Evolutionary conservation across 2,888 invertebrate species (phyloP).

Genomic region (Invenusta paracnida): DNA sequence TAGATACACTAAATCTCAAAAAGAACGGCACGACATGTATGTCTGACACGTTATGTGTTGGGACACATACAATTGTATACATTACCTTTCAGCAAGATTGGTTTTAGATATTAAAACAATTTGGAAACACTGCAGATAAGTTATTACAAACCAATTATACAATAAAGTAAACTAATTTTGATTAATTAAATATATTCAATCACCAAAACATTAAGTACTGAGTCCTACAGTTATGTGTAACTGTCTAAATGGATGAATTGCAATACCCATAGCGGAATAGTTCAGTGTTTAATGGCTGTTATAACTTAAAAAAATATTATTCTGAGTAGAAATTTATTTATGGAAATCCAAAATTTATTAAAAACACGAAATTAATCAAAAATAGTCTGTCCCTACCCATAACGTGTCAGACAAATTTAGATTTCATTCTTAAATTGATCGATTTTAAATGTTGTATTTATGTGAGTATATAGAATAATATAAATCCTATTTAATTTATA

Average conservation of each 20-base stretch:
- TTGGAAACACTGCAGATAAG: too few species aligned
- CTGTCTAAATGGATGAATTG: neutral
- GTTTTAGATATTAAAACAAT: too few species aligned
- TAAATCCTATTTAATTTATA: neutral
- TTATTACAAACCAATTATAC: too few species aligned
- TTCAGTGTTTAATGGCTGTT: neutral
- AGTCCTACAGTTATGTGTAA: neutral
- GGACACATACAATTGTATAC: too few species aligned
- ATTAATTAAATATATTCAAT: too few species aligned
- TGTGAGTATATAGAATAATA: neutral
- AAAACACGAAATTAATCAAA: neutral
- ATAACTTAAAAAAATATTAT: neutral
- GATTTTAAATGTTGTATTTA: neutral
- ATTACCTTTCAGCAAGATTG: too few species aligned
- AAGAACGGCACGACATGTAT: neutral
- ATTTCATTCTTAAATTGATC: neutral
- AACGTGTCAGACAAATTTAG: neutral
- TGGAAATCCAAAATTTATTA: neutral
- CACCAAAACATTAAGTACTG: neutral
- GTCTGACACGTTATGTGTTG: too few species aligned
- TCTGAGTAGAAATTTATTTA: neutral
- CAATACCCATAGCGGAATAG: neutral
- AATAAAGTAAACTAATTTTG: too few species aligned
- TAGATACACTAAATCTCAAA: neutral
- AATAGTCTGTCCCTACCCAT: neutral